phyloP scores from a whole-genome alignment of 2,797 vertebrate genomes.

The Chromobotia macracanthus region DNA sequence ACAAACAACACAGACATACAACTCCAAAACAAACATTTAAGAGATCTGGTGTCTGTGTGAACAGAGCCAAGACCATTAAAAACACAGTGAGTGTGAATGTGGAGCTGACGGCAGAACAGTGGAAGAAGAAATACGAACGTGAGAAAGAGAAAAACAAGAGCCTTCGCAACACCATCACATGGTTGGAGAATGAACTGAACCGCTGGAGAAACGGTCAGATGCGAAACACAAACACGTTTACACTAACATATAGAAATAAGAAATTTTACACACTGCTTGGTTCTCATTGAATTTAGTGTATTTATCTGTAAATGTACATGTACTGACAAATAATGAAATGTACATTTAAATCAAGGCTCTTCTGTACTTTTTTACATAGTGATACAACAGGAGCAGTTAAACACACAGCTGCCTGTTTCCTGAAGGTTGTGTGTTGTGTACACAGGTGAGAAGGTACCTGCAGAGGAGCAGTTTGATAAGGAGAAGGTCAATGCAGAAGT shows the following conservation, averaged over 20 bases:
- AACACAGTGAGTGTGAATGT: conserved; percentile 91
- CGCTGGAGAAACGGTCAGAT: conserved; percentile 92
- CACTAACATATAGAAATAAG: neutral
- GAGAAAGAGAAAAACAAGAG: conserved; percentile 94
- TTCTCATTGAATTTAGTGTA: neutral
- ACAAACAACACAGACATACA: neutral
- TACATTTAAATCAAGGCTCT: too few relatives aligned
- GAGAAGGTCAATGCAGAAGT: conserved; percentile 91
- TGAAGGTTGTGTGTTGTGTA: neutral
- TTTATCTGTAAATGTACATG: neutral
- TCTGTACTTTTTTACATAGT: too few relatives aligned
- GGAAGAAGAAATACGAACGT: conserved; percentile 96
- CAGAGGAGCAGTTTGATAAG: conserved; percentile 93
- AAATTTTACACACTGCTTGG: neutral
- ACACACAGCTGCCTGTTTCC: neutral
- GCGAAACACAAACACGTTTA: too few relatives aligned
- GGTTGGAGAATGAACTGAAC: conserved; percentile 92
- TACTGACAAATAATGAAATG: neutral
- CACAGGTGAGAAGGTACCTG: conserved; percentile 89
- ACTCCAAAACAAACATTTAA: neutral
- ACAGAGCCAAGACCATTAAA: conserved; percentile 96
- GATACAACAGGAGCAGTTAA: neutral
- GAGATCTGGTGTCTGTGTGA: neutral
- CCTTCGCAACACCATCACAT: conserved; percentile 85
- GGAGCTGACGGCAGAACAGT: conserved; percentile 95